Percentiles rank a stretch among this genome's conserved stretches.
These are phyloP conservation scores for Aurelia coerulea DNA, from an alignment of 30 jellyfish, hydroid and myxozoan species.

Conservation along the genomic window DNA sequence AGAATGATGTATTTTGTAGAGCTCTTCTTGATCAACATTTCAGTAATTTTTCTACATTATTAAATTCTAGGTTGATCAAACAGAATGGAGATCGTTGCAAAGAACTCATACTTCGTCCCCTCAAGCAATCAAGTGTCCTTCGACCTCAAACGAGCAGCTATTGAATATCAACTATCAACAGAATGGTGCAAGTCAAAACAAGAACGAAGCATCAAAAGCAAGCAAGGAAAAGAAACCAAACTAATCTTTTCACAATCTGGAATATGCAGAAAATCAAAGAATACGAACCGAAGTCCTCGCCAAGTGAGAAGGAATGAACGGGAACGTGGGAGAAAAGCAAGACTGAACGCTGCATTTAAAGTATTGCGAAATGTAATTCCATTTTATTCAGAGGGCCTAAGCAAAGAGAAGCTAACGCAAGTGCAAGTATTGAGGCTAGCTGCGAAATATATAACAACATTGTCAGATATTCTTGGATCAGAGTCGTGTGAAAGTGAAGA, in stretches of 20 bases:
- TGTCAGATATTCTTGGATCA: constrained; percentile 71
- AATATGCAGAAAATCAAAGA: constrained; percentile 44
- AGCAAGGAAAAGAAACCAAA: constrained; percentile 44
- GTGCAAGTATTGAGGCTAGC: constrained; percentile 84
- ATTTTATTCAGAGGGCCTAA: constrained; percentile 67
- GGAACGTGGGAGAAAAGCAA: constrained; percentile 91
- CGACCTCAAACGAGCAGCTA: constrained; percentile 40
- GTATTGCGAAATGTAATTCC: constrained; percentile 78
- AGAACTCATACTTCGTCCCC: constrained; percentile 17
- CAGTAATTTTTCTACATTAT: too few relatives aligned
- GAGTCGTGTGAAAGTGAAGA: constrained; percentile 61
- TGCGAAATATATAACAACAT: constrained; percentile 72
- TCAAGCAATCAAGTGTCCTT: constrained; percentile 18
- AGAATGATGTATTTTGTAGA: too few relatives aligned
- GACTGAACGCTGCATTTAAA: constrained; percentile 90
- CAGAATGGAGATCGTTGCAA: constrained; percentile 15
- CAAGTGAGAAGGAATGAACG: constrained; percentile 89
- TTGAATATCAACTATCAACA: constrained; percentile 31
- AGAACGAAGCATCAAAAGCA: constrained; percentile 26
- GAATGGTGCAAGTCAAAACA: constrained; percentile 47
- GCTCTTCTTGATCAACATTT: too few relatives aligned
- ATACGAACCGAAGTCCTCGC: constrained; percentile 59
- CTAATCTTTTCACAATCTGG: constrained; percentile 1
- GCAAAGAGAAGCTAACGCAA: constrained; percentile 82
- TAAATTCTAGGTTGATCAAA: too few relatives aligned